phyloP scores from a whole-genome alignment of 2,113 vertebrate genomes.

The Geococcyx californianus region DNA sequence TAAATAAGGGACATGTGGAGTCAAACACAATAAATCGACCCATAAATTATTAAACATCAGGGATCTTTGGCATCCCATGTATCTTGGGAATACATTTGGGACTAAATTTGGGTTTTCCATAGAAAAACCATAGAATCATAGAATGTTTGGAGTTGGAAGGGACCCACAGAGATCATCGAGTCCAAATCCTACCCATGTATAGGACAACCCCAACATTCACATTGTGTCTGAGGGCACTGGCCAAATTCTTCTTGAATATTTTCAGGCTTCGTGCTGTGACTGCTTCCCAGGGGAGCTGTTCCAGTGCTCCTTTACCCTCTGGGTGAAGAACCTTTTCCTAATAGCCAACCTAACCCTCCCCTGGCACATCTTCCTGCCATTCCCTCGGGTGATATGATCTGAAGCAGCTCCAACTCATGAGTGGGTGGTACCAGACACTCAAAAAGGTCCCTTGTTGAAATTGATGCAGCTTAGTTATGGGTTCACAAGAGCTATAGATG shows the following conservation, averaged over 20 bases:
- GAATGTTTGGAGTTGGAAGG: too few species aligned
- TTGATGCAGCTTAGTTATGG: neutral
- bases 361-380: too few species aligned
- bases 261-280: too few species aligned
- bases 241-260: too few species aligned
- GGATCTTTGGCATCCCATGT: rapidly evolving
- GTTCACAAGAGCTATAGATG: neutral
- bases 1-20: neutral
- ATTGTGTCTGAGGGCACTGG: too few species aligned
- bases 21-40: neutral
- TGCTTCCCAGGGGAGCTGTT: too few species aligned
- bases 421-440: neutral
- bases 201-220: too few species aligned
- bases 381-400: neutral
- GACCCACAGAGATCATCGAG: too few species aligned
- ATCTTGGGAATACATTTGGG: neutral
- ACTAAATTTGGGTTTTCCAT: neutral
- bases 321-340: too few species aligned
- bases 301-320: too few species aligned
- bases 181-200: too few species aligned
- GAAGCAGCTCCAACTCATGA: neutral
- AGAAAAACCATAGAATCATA: neutral
- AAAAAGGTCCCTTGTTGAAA: neutral
- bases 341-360: too few species aligned
- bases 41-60: neutral